These are phyloP conservation scores for Heliconius charithonia DNA, from an alignment of 2,888 invertebrate species.

Conservation along the genomic window DNA sequence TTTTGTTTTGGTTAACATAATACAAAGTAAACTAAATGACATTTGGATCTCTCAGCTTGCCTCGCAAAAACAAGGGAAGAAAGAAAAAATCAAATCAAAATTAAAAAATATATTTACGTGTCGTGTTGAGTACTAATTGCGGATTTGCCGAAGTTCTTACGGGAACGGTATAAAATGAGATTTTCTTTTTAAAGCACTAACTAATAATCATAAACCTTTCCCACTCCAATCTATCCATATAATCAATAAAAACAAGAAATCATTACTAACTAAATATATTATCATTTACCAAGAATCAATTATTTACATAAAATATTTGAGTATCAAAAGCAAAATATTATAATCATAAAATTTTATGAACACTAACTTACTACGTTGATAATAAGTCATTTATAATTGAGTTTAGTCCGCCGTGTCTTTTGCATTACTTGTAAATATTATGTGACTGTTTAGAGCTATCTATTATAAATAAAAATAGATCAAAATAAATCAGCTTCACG, in stretches of 20 bases:
- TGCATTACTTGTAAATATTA: constrained; percentile 46
- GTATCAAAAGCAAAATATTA: constrained; percentile 4
- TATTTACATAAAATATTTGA: constrained; percentile 9
- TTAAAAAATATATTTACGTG: no score
- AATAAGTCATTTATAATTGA: constrained; percentile 37
- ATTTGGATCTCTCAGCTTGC: no score
- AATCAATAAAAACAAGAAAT: constrained; percentile 13
- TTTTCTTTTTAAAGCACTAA: no score
- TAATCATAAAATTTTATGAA: constrained; percentile 5
- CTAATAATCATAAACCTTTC: background rate
- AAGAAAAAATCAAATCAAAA: no score
- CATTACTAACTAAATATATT: background rate
- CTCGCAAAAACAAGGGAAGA: no score
- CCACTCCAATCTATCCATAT: background rate
- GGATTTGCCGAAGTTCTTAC: no score
- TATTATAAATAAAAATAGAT: background rate
- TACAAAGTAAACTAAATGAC: no score
- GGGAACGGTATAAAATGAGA: no score
- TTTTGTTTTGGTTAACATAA: no score
- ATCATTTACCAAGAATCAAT: constrained; percentile 8
- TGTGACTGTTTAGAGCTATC: constrained; percentile 43
- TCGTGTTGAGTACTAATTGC: no score
- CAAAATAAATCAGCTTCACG: no score
- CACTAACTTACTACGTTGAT: background rate
- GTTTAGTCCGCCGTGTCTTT: constrained; percentile 33